Conservation (phyloP, 2,888 invertebrate species). For the Tenodera sinensis region DNA sequence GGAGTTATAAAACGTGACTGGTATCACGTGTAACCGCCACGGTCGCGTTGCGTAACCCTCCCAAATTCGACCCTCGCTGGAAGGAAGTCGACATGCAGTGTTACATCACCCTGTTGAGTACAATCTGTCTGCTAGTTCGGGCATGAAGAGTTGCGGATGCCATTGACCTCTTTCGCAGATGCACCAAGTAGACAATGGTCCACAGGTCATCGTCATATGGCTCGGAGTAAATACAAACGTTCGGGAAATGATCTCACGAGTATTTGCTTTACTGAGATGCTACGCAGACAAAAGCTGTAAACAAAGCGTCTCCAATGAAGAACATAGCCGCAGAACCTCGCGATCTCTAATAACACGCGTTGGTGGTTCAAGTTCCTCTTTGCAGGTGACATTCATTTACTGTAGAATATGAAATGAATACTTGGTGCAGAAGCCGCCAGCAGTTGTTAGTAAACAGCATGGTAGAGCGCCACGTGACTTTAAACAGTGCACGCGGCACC, state of each 20-base stretch:
- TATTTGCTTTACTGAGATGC: too few species aligned
- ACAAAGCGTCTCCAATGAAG: too few species aligned
- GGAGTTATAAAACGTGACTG: neutral
- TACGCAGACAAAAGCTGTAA: too few species aligned
- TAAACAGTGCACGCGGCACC: neutral
- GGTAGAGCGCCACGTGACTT: neutral
- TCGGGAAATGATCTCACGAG: neutral
- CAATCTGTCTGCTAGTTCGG: neutral
- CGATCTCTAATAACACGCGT: too few species aligned
- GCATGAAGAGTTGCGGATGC: neutral
- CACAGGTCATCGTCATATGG: too few species aligned
- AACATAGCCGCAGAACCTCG: too few species aligned
- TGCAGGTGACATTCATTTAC: too few species aligned
- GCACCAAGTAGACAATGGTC: neutral
- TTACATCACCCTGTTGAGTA: neutral
- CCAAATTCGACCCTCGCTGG: neutral
- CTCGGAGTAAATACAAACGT: neutral
- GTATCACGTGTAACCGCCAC: conserved; percentile 14
- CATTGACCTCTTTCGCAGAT: neutral
- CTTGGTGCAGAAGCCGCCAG: neutral
- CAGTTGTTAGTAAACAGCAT: neutral
- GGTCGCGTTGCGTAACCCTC: conserved; percentile 9
- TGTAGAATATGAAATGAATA: too few species aligned
- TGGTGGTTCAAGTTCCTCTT: too few species aligned
- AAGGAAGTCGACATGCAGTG: neutral